Evolutionary conservation across 2,797 vertebrate genomes (phyloP), one percentile per base, ranked within the genome.

Genomic region (Helostoma temminkii): DNA sequence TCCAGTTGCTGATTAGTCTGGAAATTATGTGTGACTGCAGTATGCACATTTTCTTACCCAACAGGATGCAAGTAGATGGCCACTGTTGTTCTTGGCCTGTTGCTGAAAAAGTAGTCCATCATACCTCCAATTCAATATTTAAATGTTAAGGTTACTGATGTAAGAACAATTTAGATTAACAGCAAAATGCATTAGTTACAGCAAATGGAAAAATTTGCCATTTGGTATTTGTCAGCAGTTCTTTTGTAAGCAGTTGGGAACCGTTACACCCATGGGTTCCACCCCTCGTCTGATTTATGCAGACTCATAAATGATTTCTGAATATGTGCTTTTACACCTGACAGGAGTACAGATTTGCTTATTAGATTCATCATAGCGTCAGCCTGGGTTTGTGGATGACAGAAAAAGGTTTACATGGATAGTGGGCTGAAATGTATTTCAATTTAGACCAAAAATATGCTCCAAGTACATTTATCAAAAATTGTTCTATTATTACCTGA

Each of bases 401-500:
- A 53, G 8, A 52, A 50, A 64, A 53, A 42, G 52, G 68, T 43
- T 74, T 15, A 67, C 32, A 54, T 67, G 56, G 62, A 56, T 57
- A 21, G 41, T 71, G 68, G 74, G 60, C 57, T 76, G 59, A 59
- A 70, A 61, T 63, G 34, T 53, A 80, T 58, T 48, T 16, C 5
- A 16, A 42, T 72, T 77, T 71, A 71, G 70, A 76, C 71, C 66
- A 64, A 72, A 71, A 57, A 36, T 36, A 45, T 57, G 60, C 73
- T 83, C 72, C 70, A 76, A 73, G 52, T 49, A 72, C 24, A 69
- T 76, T 77, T 57, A 81, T 77, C 71, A 77, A 49, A 50, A 76
- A 80, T 84, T 58, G n/a, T n/a, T n/a, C n/a, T n/a, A 80, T 81
- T 63, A 47, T 50, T 72, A 84, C 55, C 76, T 82, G 74, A 77